phyloP scores from a whole-genome alignment of 64 coral and sea anemone genomes.

The Acropora yongei region DNA sequence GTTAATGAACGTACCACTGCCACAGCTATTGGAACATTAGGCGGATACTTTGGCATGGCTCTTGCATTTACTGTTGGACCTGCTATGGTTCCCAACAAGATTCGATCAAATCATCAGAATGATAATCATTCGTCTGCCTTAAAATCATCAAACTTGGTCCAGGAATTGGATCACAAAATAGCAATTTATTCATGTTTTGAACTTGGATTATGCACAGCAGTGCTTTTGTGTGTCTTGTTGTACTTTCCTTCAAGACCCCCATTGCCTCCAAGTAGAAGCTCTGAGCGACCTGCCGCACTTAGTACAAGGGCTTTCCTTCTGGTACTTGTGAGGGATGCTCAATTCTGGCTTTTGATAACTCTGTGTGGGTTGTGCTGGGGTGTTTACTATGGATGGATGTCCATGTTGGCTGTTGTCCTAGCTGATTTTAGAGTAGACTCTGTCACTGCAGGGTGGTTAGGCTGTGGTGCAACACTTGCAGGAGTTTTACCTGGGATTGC shows the following conservation, averaged over 20 bases:
- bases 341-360: conserved; percentile 43
- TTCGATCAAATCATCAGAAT: neutral
- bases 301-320: conserved; percentile 3
- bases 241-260: conserved; percentile 81
- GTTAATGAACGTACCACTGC: conserved; percentile 74
- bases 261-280: conserved; percentile 56
- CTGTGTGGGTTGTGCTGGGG: conserved; percentile 65
- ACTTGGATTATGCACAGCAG: conserved; percentile 30
- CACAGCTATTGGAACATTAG: conserved; percentile 61
- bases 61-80: conserved; percentile 69
- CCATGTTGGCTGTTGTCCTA: conserved; percentile 63
- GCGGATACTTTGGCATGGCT: conserved; percentile 59
- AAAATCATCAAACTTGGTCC: neutral
- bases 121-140: neutral
- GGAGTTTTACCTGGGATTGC: conserved; percentile 72
- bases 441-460: conserved; percentile 78
- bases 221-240: conserved; percentile 59
- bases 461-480: conserved; percentile 60
- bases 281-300: neutral
- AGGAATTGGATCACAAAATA: neutral
- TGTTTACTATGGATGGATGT: conserved; percentile 79
- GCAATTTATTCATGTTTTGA: conserved; percentile 45
- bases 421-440: conserved; percentile 67
- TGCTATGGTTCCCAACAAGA: conserved; percentile 29
- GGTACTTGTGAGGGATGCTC: conserved; percentile 4